Base-by-base conservation (phyloP, 53 echinoderm and acorn worm species). In the Astropecten irregularis region DNA sequence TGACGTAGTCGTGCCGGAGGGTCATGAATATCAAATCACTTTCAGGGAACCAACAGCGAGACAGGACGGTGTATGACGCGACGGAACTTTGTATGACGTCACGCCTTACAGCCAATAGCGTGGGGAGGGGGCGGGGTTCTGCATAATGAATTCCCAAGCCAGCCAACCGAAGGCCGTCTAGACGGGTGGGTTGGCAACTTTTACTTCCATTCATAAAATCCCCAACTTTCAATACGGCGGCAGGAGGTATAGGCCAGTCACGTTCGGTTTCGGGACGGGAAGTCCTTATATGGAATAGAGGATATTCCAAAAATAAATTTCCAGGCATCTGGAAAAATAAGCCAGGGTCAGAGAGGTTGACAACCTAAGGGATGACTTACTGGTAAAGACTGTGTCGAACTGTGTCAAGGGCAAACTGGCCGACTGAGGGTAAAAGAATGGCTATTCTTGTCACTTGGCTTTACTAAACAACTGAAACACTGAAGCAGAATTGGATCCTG, bases 41-140 rank as follows among this genome's bases (percentile, higher is more conserved):
- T 79, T 79, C 79, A 44, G 47, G 61, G 79, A 79, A 79, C 79
- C 79, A 79, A 79, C 61, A 9, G 48, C 23, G 61, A 44, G 20
- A 9, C 60, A 25, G 56, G 79, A 59, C 14, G 29, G 79, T 39
- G 0, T 35, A 79, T 79, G 79, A 79, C 79, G 48, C 49, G 46
- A n/a, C 79, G 79, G 79, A 79, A 79, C 61, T 60, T 40, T 28
- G 46, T 9, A 1, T 48, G 79, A 61, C 79, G 2, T 46, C 2
- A 16, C 9, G 19, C 0, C 61, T 2, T 40, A 33, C 19, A 48
- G 62, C 79, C 79, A 79, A 79, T 79, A 32, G 38, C 1, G 21
- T 62, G 22, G 33, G 48, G 31, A 62, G 22, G 22, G 19, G 20
- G 42, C 4, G 7, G 76, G 28, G 4, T 62, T 16, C 60, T 61